Base-by-base conservation (phyloP, 2,888 invertebrate genomes). In the Diplolepis rosae region DNA sequence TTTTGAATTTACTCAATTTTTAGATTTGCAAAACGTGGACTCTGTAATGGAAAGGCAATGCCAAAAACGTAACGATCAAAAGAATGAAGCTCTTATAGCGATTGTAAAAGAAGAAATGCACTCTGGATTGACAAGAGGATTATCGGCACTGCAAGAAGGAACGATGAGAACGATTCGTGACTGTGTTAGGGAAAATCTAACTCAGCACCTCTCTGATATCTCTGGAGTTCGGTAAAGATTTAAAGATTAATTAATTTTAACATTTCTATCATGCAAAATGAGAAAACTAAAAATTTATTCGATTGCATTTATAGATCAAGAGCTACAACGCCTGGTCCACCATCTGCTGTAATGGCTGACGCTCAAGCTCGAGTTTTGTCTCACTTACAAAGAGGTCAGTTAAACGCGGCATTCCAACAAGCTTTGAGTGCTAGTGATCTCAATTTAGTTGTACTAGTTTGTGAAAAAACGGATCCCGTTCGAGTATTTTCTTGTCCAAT, bases 371-470 rank as follows among this genome's bases (percentile, higher is more conserved):
- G 87, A 39, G 85, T 89, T 13, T 69, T 89, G 65, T 83, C 85
- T 2, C 81, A 87, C 0, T 78, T 89, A 7, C 88, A 87, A 73
- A 82, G 92, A 78, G 95, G 95, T 1, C 95, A 96, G 87, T 91
- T 94, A 65, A 96, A 96, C 89, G 92, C 94, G 72, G 98, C 98
- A 52, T 97, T 98, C 90, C 96, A 97, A 88, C 91, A 96, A 91
- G 98, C 98, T 11, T 90, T 98, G 74, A 92, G 92, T 69, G 97
- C 96, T 13, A 95, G 96, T 39, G 98, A 98, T 90, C 92, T 98
- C 71, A 92, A 92, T 80, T 91, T 97, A 72, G 96, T 98, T 66
- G 93, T 97, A 87, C 93, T 93, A 78, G 94, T 96, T 11, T 96
- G 98, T 88, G 95, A 96, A 83, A 92, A 93, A 74, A 95, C 96